These are phyloP conservation scores for Lacerta viridis DNA, from an alignment of 2,797 vertebrate genomes.

Conservation along the genomic window DNA sequence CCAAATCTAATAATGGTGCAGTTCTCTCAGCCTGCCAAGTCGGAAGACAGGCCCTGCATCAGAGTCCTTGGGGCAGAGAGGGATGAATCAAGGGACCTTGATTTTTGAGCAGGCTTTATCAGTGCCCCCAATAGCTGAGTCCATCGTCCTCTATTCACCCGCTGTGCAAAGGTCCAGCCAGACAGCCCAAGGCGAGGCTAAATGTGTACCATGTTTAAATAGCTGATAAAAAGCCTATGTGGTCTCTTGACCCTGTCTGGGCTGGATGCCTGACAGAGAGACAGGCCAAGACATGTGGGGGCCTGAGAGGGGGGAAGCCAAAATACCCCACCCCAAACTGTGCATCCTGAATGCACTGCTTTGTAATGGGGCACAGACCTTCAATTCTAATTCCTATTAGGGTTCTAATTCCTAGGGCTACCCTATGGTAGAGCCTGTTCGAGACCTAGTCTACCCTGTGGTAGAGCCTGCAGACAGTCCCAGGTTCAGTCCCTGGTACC, in stretches of 20 bases:
- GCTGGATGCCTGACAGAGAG: not conserved
- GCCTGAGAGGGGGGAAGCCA: no score
- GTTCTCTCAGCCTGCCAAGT: not conserved
- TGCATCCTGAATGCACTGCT: not conserved
- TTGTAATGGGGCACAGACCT: not conserved
- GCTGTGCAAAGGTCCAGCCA: not conserved
- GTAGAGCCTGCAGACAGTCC: not conserved
- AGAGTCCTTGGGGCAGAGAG: not conserved
- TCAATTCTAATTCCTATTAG: not conserved
- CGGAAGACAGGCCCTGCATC: not conserved
- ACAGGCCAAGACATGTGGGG: not conserved
- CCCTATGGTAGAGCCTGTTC: not conserved
- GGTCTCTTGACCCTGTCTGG: not conserved
- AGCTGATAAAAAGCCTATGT: not conserved
- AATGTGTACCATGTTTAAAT: not conserved
- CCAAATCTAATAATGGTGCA: no score
- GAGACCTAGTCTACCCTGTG: no score
- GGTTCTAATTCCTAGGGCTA: not conserved
- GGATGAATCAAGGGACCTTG: not conserved
- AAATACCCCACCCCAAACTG: no score
- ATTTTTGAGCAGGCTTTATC: slow-evolving; percentile 11
- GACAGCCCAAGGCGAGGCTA: not conserved
- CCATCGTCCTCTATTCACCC: not conserved
- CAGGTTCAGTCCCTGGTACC: not conserved
- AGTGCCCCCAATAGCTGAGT: not conserved